Evolutionary conservation across 2,797 vertebrate species (phyloP).

Genomic region (Selene dorsalis): DNA sequence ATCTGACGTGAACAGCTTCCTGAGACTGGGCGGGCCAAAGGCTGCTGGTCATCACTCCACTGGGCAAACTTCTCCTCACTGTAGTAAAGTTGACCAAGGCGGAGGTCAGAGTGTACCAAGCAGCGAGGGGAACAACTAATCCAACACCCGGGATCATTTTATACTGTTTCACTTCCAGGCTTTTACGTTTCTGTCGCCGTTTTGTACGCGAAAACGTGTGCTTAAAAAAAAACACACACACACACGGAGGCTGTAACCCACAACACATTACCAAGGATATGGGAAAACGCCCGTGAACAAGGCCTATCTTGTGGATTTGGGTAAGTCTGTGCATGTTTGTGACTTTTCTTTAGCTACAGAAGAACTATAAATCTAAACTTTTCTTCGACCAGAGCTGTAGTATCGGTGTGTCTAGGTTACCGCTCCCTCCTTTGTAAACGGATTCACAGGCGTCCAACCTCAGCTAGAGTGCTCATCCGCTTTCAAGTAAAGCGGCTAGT

Average conservation of each 20-base stretch:
- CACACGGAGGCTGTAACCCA: neutral
- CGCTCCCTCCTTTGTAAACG: neutral
- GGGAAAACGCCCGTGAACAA: constrained; percentile 28
- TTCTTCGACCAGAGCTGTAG: fast-evolving
- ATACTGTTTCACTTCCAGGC: neutral
- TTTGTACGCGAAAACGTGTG: neutral
- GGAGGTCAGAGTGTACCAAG: neutral
- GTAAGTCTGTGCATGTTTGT: constrained; percentile 38
- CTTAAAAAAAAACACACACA: neutral
- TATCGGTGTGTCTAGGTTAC: constrained; percentile 10
- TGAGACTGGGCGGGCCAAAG: constrained; percentile 70
- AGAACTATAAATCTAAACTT: neutral
- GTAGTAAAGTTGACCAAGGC: constrained; percentile 60
- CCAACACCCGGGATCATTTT: neutral
- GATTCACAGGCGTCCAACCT: neutral
- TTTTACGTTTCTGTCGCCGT: neutral
- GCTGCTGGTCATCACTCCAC: constrained; percentile 39
- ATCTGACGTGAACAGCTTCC: constrained; percentile 40
- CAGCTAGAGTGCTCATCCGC: fast-evolving
- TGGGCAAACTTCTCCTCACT: constrained; percentile 61
- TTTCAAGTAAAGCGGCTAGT: neutral
- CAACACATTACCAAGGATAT: constrained; percentile 18
- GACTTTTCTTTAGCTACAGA: neutral
- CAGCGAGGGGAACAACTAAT: neutral
- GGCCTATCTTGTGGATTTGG: neutral